Evolutionary conservation across 2,888 invertebrate species (phyloP).

Genomic region (Plebejus argus): DNA sequence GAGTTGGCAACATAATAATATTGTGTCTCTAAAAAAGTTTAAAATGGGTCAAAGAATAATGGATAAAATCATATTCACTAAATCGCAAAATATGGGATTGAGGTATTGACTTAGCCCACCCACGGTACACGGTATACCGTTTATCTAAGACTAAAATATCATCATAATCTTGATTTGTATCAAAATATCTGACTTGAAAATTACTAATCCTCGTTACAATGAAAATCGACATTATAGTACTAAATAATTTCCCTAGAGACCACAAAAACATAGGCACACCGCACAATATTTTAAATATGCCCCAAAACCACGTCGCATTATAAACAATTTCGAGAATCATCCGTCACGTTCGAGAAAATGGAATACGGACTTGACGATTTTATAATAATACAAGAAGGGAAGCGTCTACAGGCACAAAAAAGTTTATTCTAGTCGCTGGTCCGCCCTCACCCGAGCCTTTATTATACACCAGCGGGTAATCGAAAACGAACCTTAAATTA

Average conservation of each 20-base stretch:
- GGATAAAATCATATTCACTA: too few species aligned
- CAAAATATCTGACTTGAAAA: too few species aligned
- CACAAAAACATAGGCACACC: not conserved
- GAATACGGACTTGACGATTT: slow-evolving; percentile 69
- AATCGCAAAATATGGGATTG: too few species aligned
- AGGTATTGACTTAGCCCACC: too few species aligned
- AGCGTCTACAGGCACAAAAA: slow-evolving; percentile 51
- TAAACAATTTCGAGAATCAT: slow-evolving; percentile 53
- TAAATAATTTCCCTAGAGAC: not conserved
- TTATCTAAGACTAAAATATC: too few species aligned
- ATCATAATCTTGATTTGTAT: too few species aligned
- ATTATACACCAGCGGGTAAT: slow-evolving; percentile 49
- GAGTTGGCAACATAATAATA: not conserved
- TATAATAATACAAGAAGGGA: slow-evolving; percentile 74
- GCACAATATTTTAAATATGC: slow-evolving; percentile 36
- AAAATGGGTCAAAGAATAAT: too few species aligned
- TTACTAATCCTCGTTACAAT: too few species aligned
- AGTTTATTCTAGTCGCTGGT: slow-evolving; percentile 58
- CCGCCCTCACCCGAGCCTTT: slow-evolving; percentile 68
- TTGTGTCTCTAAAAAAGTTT: not conserved
- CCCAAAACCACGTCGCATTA: slow-evolving; percentile 39
- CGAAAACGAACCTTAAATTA: slow-evolving; percentile 43
- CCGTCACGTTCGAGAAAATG: slow-evolving; percentile 68
- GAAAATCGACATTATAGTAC: too few species aligned
- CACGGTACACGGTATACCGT: too few species aligned